phyloP scores from a whole-genome alignment of 2,888 invertebrate genomes.

The Drosophila robusta region DNA sequence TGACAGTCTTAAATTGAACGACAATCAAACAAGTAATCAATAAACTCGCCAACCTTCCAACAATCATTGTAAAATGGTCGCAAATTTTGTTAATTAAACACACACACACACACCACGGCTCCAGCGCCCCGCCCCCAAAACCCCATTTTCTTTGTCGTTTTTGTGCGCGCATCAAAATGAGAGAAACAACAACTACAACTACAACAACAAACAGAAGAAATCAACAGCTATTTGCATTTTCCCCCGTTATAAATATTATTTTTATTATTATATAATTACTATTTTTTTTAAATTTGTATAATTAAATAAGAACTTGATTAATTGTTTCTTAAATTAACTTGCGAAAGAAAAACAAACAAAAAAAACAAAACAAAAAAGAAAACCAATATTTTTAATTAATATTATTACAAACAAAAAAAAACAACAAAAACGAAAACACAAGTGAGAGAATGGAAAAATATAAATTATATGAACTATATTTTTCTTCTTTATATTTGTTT shows the following conservation, averaged over 20 bases:
- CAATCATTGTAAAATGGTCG: conserved; percentile 38
- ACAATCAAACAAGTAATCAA: conserved; percentile 40
- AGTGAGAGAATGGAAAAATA: conserved; percentile 58
- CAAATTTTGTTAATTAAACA: conserved; percentile 19
- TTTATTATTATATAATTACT: conserved; percentile 77
- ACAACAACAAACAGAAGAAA: conserved; percentile 14
- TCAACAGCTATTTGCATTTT: conserved; percentile 67
- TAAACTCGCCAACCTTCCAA: conserved; percentile 1
- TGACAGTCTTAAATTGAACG: conserved; percentile 44
- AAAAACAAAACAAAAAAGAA: conserved; percentile 49
- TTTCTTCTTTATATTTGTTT: conserved; percentile 73
- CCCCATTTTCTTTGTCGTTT: conserved; percentile 30
- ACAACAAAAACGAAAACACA: conserved; percentile 35
- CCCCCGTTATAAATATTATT: conserved; percentile 77
- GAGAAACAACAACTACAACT: conserved; percentile 32
- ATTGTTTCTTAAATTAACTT: conserved; percentile 72
- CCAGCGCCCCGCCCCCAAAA: neutral
- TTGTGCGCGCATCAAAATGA: conserved; percentile 36
- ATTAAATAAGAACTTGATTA: conserved; percentile 75
- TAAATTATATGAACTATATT: conserved; percentile 67
- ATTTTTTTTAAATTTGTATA: conserved; percentile 79
- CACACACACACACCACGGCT: neutral
- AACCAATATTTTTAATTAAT: conserved; percentile 61
- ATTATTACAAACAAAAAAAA: conserved; percentile 45
- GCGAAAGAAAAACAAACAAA: conserved; percentile 51